Base-by-base conservation (phyloP, 2,888 invertebrate genomes). In the Drosophila suboccidentalis region DNA sequence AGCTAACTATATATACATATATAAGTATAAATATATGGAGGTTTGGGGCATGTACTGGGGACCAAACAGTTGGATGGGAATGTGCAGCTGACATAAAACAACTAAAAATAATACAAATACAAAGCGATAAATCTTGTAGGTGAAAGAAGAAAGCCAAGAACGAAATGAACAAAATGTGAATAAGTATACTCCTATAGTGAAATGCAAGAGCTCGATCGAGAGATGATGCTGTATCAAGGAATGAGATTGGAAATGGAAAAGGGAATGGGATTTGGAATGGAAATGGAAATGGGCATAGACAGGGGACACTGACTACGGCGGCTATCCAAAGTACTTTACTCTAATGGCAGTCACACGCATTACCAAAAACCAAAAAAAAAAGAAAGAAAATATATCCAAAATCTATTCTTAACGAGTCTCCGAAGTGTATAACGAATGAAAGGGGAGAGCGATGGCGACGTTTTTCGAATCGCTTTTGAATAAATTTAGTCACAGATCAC, bases 101-200 rank as follows among this genome's bases (percentile, higher is more conserved):
- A 90, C 90, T 89, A 90, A 89, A 89, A 89, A 89, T 89, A 89
- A 90, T 89, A 90, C 89, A 90, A 88, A 85, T 88, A 87, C 85
- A 83, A 79, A 82, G 83, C 88, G 74, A 89, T 89, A 89, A 89
- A 89, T 89, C 90, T 89, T 89, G 90, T 90, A 90, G 89, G 89
- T 90, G 90, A 89, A 89, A 89, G 87, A 89, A 78, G 87, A 89
- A 78, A 87, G 84, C 75, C 73, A 61, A 53, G 69, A 69, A 39
- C 60, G 60, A 71, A 69, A 39, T 58, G 60, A 71, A 65, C 38
- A 53, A 65, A 71, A 59, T 58, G 41, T 66, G 67, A 60, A 61
- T 29, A 53, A 53, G 38, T 38, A 39, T 39, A 15, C 13, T 15
- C 8, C 3, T 15, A 70, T 68, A 66, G 68, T 60, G 65, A 77